These are phyloP conservation scores for Helicolenus hilgendorfi DNA, from an alignment of 2,797 vertebrate genomes.

Conservation along the genomic window DNA sequence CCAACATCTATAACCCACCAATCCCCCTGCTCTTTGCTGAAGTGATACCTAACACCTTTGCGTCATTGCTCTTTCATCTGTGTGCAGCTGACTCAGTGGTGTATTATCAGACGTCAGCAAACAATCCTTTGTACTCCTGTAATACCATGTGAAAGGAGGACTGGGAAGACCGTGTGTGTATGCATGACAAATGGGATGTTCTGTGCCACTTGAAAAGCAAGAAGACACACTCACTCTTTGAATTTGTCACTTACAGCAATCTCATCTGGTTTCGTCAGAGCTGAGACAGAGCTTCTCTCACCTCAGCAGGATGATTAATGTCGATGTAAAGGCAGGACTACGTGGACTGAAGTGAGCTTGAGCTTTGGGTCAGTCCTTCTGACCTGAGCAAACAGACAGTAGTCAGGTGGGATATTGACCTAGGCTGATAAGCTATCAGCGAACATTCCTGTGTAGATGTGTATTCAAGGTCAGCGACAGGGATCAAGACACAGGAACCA, in stretches of 20 bases:
- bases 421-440: constrained; percentile 74
- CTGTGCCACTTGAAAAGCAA: not conserved
- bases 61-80: constrained; percentile 64
- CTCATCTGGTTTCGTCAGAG: constrained; percentile 1
- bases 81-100: constrained; percentile 55
- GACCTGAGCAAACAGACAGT: constrained; percentile 64
- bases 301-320: not conserved
- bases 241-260: not conserved
- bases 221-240: not conserved
- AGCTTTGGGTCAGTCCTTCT: constrained; percentile 16
- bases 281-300: not conserved
- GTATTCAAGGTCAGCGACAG: constrained; percentile 54
- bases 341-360: not conserved
- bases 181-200: not conserved
- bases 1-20: not conserved
- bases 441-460: constrained; percentile 69
- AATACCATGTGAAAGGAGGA: not conserved
- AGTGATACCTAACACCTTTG: constrained; percentile 58
- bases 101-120: constrained; percentile 60
- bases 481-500: constrained; percentile 45
- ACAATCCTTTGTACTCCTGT: constrained; percentile 44
- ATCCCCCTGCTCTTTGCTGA: constrained; percentile 32
- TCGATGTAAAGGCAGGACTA: not conserved
- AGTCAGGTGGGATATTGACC: constrained; percentile 62
- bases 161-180: not conserved